Percentiles rank a stretch among this genome's conserved stretches.
Evolutionary conservation across 2,113 vertebrate species (phyloP).

Genomic region (Ochotona curzoniae): DNA sequence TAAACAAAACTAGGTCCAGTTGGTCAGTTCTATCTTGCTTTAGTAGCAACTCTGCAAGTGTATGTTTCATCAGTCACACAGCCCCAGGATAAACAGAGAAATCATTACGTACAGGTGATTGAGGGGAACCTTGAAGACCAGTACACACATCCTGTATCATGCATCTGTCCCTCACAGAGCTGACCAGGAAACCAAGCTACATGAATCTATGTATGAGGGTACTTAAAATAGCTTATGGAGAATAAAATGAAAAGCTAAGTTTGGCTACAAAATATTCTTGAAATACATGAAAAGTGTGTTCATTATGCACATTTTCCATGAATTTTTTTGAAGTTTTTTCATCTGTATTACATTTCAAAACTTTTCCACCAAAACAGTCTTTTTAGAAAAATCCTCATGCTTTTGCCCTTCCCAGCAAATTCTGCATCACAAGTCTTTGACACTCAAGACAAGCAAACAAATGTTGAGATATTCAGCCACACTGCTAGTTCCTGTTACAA

Average conservation of each 20-base stretch:
- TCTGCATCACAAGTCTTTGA: not conserved
- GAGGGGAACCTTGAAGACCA: not conserved
- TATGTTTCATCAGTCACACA: not conserved
- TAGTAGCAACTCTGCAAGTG: not conserved
- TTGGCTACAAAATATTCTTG: no score
- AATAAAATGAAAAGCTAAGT: no score
- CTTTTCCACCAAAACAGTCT: no score
- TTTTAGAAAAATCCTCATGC: not conserved
- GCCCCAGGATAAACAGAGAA: slow-evolving; percentile 23
- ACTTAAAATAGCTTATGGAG: no score
- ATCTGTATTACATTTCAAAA: no score
- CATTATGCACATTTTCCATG: no score
- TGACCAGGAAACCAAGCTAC: not conserved
- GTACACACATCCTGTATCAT: not conserved
- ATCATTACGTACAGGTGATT: not conserved
- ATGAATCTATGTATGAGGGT: not conserved
- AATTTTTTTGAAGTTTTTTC: no score
- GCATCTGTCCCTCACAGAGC: not conserved
- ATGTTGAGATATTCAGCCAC: slow-evolving; percentile 37
- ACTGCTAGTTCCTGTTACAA: slow-evolving; percentile 13
- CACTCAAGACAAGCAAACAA: slow-evolving; percentile 12
- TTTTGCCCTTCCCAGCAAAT: not conserved
- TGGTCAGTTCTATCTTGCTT: not conserved
- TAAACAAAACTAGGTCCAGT: not conserved
- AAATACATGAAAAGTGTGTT: no score